Evolutionary conservation across 2,888 invertebrate species (phyloP), one percentile per base, ranked within the genome.

Genomic region (Drosophila lutescens): DNA sequence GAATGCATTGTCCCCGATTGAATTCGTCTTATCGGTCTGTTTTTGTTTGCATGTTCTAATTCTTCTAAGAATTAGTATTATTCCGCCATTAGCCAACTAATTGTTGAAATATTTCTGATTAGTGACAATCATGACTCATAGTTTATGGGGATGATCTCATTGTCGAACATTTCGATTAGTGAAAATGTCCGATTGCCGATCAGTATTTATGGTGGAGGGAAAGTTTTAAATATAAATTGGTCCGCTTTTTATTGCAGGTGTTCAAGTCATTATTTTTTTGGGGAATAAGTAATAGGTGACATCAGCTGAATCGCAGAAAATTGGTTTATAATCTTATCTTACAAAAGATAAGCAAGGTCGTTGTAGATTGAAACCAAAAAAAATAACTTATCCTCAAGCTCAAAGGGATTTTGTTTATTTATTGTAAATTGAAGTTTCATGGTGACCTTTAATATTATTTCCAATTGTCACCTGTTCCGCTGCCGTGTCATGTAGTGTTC

Each of bases 341-440:
- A 8, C 1, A 4, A 12, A 5, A 50, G 59, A 83, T 80, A 86
- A 62, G 61, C 80, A 83, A 86, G 78, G 78, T 72, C 80, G 65
- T 62, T n/a, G 12, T 26, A 53, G 59, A 55, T 55, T 13, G 57
- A 40, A 62, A 13, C 23, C 15, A 2, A 13, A 32, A n/a, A 34
- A 17, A 8, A 20, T 32, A 12, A 5, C 26, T 1, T 23, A 26
- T 26, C n/a, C 4, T n/a, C 2, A 9, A 47, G 15, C 9, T 5
- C 2, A 12, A 6, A 4, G 1, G 5, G 5, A 30, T 30, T 30
- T 8, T 2, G 0, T 10, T 32, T 32, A 3, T 32, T 8, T 4
- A 12, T 8, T 13, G 17, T 17, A 17, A 40, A 1, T 12, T 38
- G 9, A 17, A 32, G 4, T 7, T n/a, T 4, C 23, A 5, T 17